A percentile compares a stretch with the other conserved stretches of the same genome.
Conservation (phyloP, 2,888 invertebrate species). For the Drosophila pegasa region DNA sequence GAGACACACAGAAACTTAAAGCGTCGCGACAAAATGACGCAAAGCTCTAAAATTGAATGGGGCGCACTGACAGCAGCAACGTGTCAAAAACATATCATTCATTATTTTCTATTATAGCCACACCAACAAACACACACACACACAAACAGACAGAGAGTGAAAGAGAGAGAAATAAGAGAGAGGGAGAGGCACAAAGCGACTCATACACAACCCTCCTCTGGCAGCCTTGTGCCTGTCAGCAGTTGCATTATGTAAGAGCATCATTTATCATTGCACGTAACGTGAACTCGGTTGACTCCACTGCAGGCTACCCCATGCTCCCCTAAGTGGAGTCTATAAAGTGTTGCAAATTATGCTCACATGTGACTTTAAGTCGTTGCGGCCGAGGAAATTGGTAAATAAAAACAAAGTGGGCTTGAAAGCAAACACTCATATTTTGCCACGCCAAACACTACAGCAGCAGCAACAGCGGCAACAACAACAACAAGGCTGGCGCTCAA, state of each 20-base stretch:
- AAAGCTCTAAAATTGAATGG: conserved; percentile 64
- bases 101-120: conserved; percentile 79
- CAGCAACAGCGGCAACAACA: conserved; percentile 21
- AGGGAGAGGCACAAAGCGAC: not conserved
- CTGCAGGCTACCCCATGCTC: conserved; percentile 42
- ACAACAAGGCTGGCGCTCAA: conserved; percentile 15
- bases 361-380: conserved; percentile 64
- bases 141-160: not conserved
- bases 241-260: conserved; percentile 74
- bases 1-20: conserved; percentile 58
- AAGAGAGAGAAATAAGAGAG: too few species aligned
- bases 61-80: conserved; percentile 69
- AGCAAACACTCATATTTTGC: conserved; percentile 51
- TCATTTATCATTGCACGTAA: conserved; percentile 79
- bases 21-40: conserved; percentile 50
- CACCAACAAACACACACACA: conserved; percentile 31
- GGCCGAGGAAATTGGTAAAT: conserved; percentile 67
- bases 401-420: conserved; percentile 70
- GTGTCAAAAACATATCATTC: conserved; percentile 80
- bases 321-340: conserved; percentile 28
- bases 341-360: conserved; percentile 47
- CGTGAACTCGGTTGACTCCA: conserved; percentile 76
- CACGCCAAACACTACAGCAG: conserved; percentile 42
- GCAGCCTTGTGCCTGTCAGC: conserved; percentile 59
- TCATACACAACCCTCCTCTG: conserved; percentile 11